Conservation (phyloP, 2,888 invertebrate species). For the Acronicta alni region DNA sequence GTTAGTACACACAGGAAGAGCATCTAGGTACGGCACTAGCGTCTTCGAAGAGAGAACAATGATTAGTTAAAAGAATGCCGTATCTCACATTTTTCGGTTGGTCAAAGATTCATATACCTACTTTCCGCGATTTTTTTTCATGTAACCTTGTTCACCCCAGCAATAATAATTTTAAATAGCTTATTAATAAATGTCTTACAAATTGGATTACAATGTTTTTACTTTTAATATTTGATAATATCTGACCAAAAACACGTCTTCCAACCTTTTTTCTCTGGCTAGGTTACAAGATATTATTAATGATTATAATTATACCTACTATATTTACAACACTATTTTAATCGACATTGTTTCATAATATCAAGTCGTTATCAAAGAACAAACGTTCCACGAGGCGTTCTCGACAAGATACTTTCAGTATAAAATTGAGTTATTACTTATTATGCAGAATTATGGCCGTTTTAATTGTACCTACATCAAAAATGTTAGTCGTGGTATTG, state of each 20-base stretch:
- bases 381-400: constrained; percentile 10
- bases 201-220: constrained; percentile 44
- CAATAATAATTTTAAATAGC: constrained; percentile 20
- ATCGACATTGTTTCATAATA: constrained; percentile 58
- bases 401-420: constrained; percentile 24
- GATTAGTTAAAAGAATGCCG: no score
- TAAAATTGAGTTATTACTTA: constrained; percentile 26
- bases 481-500: constrained; percentile 33
- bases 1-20: no score
- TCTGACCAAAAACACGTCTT: constrained; percentile 19
- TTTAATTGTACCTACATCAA: constrained; percentile 42
- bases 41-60: no score
- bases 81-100: no score
- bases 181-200: constrained; percentile 28
- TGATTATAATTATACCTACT: constrained; percentile 33
- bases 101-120: constrained; percentile 6
- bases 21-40: no score
- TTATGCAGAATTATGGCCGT: constrained; percentile 50
- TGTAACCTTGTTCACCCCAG: constrained; percentile 22
- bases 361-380: constrained; percentile 42
- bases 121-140: constrained; percentile 4
- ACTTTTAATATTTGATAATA: constrained; percentile 20
- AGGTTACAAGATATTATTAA: constrained; percentile 30
- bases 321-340: constrained; percentile 55
- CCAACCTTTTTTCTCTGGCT: constrained; percentile 15